These are phyloP conservation scores for Microchirus variegatus DNA, from an alignment of 2,797 vertebrate genomes.

Conservation along the genomic window DNA sequence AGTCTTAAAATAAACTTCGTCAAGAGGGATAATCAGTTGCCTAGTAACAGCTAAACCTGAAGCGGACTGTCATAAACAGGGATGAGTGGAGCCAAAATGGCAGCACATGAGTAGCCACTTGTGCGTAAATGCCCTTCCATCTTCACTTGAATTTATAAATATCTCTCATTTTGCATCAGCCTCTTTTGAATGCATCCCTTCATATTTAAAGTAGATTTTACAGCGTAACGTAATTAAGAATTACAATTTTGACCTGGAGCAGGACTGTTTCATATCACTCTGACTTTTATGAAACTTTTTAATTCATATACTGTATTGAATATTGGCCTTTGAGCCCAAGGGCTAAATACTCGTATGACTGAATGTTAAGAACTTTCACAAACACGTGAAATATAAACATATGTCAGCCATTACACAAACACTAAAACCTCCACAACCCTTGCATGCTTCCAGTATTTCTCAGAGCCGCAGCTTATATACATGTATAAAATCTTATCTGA, in stretches of 20 bases:
- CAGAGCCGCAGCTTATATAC: constrained; percentile 14
- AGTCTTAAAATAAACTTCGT: no score
- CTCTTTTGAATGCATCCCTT: background rate
- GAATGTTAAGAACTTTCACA: constrained; percentile 20
- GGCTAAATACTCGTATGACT: constrained; percentile 5
- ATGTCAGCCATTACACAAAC: constrained; percentile 43
- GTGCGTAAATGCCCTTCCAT: background rate
- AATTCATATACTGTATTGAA: constrained; percentile 15
- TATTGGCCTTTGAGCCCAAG: background rate
- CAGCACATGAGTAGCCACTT: background rate
- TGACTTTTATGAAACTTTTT: constrained; percentile 4
- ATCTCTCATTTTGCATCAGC: background rate
- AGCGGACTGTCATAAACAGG: no score
- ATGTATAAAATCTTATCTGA: constrained; percentile 13
- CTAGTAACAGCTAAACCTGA: no score
- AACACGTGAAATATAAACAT: constrained; percentile 38
- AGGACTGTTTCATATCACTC: constrained; percentile 9
- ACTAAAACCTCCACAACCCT: constrained; percentile 23
- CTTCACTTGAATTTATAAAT: background rate
- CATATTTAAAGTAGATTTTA: background rate
- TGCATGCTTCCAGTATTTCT: constrained; percentile 14
- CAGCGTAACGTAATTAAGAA: constrained; percentile 19
- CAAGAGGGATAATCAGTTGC: no score
- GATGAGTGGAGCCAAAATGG: background rate
- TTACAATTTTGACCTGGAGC: background rate